Evolutionary conservation across 1,140 invertebrate species (phyloP).

Genomic region (Phocides pigmalion): DNA sequence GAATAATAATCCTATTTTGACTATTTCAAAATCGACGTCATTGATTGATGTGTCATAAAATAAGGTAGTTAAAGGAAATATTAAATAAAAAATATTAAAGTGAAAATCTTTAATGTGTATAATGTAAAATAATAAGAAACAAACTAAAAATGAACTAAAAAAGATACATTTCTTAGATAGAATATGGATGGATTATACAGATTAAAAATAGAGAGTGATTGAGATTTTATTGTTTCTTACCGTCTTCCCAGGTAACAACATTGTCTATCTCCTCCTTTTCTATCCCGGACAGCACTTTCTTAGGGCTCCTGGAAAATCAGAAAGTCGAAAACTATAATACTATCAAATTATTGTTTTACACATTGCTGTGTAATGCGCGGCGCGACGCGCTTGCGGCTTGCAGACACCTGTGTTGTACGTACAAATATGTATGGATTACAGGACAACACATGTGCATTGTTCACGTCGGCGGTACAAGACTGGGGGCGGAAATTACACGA

Average conservation of each 20-base stretch:
- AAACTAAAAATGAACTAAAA: constrained; percentile 5
- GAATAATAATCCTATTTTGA: constrained; percentile 44
- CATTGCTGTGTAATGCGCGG: too few species aligned
- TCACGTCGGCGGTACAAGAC: too few species aligned
- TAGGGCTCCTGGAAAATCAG: constrained; percentile 68
- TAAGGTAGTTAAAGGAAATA: constrained; percentile 6
- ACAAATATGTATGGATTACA: too few species aligned
- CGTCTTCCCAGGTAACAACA: constrained; percentile 70
- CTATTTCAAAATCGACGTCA: constrained; percentile 5
- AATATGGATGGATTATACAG: constrained; percentile 2
- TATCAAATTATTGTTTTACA: too few species aligned
- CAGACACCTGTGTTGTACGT: too few species aligned
- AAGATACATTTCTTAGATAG: not conserved
- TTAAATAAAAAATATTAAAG: constrained; percentile 6
- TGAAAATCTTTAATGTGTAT: constrained; percentile 24
- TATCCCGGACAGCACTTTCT: constrained; percentile 62
- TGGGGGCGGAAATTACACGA: too few species aligned
- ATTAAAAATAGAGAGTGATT: not conserved
- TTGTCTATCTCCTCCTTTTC: constrained; percentile 59
- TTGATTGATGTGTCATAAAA: not conserved
- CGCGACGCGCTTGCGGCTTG: too few species aligned
- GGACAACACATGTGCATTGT: too few species aligned
- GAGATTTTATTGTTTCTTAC: constrained; percentile 48
- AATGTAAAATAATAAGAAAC: constrained; percentile 9
- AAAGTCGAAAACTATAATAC: too few species aligned